A percentile compares a stretch with the other conserved stretches of the same genome.
phyloP scores from a whole-genome alignment of 1,140 invertebrate species.

The Drosophila pruinosa region DNA sequence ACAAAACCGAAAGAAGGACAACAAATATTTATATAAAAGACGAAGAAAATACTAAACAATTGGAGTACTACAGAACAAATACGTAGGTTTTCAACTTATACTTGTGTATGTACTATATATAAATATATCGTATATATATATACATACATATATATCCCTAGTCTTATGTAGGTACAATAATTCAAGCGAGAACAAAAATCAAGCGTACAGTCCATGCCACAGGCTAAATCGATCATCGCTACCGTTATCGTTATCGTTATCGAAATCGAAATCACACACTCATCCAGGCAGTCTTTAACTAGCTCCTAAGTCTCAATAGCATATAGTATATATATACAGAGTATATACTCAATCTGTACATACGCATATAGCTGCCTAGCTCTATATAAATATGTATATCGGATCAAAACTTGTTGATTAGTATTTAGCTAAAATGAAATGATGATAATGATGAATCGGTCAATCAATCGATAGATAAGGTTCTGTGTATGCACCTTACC shows the following conservation, averaged over 20 bases:
- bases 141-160: constrained; percentile 39
- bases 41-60: neutral
- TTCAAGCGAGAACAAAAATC: constrained; percentile 5
- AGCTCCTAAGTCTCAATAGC: constrained; percentile 50
- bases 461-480: neutral
- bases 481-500: constrained; percentile 6
- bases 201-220: constrained; percentile 13
- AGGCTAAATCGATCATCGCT: constrained; percentile 7
- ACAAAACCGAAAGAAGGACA: neutral
- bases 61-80: constrained; percentile 35
- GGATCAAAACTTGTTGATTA: constrained; percentile 67
- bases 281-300: constrained; percentile 58
- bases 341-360: constrained; percentile 37
- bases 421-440: constrained; percentile 57
- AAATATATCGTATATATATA: neutral
- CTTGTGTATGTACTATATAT: constrained; percentile 47
- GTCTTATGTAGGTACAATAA: constrained; percentile 67
- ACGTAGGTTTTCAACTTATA: constrained; percentile 68
- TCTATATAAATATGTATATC: constrained; percentile 33
- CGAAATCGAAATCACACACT: constrained; percentile 31
- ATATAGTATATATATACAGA: constrained; percentile 23
- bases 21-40: neutral
- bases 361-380: constrained; percentile 46
- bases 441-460: neutral
- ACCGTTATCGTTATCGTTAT: constrained; percentile 3